Base-by-base conservation (phyloP, 2,113 vertebrate genomes). In the Phylloscopus trochiloides region DNA sequence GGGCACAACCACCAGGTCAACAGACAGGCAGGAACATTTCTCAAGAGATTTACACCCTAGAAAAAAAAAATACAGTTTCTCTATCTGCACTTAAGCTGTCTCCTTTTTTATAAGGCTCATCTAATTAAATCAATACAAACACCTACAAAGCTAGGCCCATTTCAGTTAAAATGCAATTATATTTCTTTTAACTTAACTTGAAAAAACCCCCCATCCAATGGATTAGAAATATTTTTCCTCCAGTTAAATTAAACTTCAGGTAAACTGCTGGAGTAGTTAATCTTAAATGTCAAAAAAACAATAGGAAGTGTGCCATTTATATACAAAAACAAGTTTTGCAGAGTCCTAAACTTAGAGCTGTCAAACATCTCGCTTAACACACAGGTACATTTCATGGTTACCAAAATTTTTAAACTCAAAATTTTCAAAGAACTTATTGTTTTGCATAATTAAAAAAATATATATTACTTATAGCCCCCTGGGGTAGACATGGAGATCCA, bases 231-330 rank as follows among this genome's bases (percentile, higher is more conserved):
- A 78, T 54, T 31, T 77, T 70, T 88, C 38, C 47, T 62, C 34
- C 45, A 68, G 58, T 70, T 85, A 91, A 95, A 92, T 84, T 92
- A 85, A 89, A 91, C 74, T 94, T 91, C 47, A 57, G 17, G 31
- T 48, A 86, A 92, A 90, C 10, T 57, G 84, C 67, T 79, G 16
- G 42, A 94, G 83, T 72, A 90, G 80, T 87, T 95, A 31, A 92
- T 80, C 61, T 81, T 36, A 61, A 70, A 29, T n/a, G 50, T 66
- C 77, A 82, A n/a, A 52, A 48, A 71, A 83, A 38, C 34, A 75
- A 75, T 1, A 78, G 25, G 17, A 84, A 89, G 51, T 7, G 7
- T 26, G 11, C 70, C 32, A 76, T 55, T 55, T 52, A 70, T 7
- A 62, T 4, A 68, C 1, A 50, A 65, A 80, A 61, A 0, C 31